These are phyloP conservation scores for Drymonia ruficornis DNA, from an alignment of 2,888 invertebrate species.

Conservation along the genomic window DNA sequence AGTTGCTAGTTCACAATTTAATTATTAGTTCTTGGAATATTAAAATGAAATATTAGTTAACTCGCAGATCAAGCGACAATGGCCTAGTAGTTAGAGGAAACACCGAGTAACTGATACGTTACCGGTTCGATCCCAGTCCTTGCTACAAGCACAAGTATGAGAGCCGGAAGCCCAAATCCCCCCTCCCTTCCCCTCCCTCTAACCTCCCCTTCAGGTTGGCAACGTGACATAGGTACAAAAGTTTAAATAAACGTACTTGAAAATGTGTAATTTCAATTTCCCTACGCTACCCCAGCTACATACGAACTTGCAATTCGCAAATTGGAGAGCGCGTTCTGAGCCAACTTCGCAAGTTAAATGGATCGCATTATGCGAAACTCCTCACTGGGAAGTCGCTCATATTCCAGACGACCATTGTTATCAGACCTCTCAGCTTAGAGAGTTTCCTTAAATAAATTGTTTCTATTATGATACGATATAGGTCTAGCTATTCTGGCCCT, in stretches of 20 bases:
- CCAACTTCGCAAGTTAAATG: conserved; percentile 21
- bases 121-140: too few species aligned
- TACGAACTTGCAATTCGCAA: conserved; percentile 17
- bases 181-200: too few species aligned
- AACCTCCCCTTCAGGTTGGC: too few species aligned
- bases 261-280: background rate
- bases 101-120: too few species aligned
- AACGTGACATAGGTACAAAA: too few species aligned
- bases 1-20: conserved; percentile 8
- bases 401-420: background rate
- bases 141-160: too few species aligned
- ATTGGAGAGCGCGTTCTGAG: conserved; percentile 7
- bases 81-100: too few species aligned
- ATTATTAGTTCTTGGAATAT: conserved; percentile 6
- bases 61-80: background rate
- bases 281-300: conserved; percentile 7
- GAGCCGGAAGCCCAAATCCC: too few species aligned
- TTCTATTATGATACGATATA: background rate
- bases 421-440: background rate
- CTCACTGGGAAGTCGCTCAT: background rate
- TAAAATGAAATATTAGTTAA: conserved; percentile 10
- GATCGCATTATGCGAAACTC: conserved; percentile 24
- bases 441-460: background rate
- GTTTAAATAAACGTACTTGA: background rate
- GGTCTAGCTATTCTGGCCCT: background rate